phyloP scores from a whole-genome alignment of 2,888 invertebrate genomes.

The Drosophila paracracens region DNA sequence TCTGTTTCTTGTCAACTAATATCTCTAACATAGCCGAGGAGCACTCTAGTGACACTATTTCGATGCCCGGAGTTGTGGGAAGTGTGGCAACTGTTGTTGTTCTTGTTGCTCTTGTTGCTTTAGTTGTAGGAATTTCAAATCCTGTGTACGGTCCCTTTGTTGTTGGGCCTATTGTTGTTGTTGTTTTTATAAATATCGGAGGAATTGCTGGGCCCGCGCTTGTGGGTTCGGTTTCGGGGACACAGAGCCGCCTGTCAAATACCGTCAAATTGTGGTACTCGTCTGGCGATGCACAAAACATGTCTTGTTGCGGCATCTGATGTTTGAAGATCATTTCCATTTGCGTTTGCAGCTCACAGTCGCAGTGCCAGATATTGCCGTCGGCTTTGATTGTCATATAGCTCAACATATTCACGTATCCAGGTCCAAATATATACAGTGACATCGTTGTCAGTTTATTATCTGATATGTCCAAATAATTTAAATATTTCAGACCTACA shows the following conservation, averaged over 20 bases:
- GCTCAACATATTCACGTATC: constrained; percentile 33
- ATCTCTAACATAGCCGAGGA: neutral
- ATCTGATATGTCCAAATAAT: constrained; percentile 70
- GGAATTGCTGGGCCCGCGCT: neutral
- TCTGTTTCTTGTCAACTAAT: constrained; percentile 5
- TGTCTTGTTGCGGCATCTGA: constrained; percentile 1
- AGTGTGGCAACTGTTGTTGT: constrained; percentile 13
- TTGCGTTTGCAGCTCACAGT: constrained; percentile 62
- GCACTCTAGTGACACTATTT: constrained; percentile 51
- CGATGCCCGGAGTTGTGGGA: constrained; percentile 8
- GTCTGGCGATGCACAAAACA: constrained; percentile 60
- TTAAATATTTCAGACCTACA: constrained; percentile 58
- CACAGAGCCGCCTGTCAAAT: constrained; percentile 55
- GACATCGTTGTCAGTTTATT: constrained; percentile 70
- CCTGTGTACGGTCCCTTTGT: neutral
- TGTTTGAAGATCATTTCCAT: constrained; percentile 56
- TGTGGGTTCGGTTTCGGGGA: fast-evolving
- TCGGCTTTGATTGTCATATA: constrained; percentile 54
- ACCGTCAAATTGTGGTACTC: constrained; percentile 42
- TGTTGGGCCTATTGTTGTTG: neutral
- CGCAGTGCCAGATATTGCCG: constrained; percentile 75
- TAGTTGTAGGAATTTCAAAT: neutral
- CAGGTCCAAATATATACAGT: constrained; percentile 60
- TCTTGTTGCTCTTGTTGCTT: neutral
- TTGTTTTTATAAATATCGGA: neutral